A percentile compares a stretch with the other conserved stretches of the same genome.
Evolutionary conservation across 2,113 vertebrate genomes (phyloP).

Genomic region (Tenebrosternarchus preto): DNA sequence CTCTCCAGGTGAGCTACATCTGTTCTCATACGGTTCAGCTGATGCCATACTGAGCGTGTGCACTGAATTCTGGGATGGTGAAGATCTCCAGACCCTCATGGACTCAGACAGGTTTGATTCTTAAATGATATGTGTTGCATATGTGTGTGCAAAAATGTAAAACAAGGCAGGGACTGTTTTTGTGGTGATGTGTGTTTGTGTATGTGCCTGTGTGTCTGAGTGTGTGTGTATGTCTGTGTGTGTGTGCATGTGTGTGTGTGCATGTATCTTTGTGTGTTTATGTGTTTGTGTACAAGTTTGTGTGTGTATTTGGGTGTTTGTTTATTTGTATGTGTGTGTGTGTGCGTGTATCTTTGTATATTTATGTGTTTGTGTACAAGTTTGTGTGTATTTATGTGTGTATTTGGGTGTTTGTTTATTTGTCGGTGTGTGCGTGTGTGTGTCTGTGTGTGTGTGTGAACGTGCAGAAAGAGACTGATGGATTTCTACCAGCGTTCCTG

Average conservation of each 20-base stretch:
- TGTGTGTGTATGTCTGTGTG: background rate
- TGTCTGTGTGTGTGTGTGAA: no score
- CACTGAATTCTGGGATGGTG: conserved; percentile 54
- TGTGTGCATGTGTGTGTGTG: background rate
- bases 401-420: background rate
- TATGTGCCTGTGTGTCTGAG: conserved; percentile 2
- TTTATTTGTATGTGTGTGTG: background rate
- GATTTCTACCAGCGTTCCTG: conserved; percentile 55
- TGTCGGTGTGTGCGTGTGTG: conserved; percentile 13
- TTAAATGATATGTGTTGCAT: background rate
- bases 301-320: no score
- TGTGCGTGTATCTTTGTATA: no score
- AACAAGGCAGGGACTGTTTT: background rate
- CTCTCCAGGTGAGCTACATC: conserved; percentile 44
- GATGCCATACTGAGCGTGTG: conserved; percentile 42
- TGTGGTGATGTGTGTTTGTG: background rate
- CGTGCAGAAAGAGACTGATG: conserved; percentile 49
- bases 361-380: no score
- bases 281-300: background rate
- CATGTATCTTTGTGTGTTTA: conserved; percentile 6
- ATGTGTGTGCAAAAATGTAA: no score
- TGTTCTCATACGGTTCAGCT: conserved; percentile 57
- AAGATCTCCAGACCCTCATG: conserved; percentile 49
- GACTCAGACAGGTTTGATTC: conserved; percentile 45
- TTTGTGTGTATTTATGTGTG: background rate